phyloP scores from a whole-genome alignment of 2,888 invertebrate genomes.

The Hirtodrosophila duncani region DNA sequence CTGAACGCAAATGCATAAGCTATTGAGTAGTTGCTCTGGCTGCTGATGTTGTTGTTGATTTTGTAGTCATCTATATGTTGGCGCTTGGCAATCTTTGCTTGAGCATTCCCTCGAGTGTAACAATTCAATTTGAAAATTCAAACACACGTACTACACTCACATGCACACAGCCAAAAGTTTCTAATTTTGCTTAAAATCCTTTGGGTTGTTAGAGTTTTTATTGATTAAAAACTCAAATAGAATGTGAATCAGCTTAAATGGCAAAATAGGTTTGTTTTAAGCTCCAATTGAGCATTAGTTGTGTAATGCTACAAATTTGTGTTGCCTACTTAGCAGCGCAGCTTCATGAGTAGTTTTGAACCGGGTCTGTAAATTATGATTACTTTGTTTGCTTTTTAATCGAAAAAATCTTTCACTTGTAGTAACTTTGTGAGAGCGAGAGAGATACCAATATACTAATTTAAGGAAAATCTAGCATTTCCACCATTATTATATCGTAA shows the following conservation, averaged over 20 bases:
- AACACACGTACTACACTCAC: constrained; percentile 3
- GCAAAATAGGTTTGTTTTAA: no score
- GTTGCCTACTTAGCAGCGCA: background rate
- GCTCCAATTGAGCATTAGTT: no score
- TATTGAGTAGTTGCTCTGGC: no score
- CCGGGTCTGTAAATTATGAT: constrained; percentile 2
- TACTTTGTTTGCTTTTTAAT: background rate
- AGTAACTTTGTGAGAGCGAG: no score
- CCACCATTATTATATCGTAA: no score
- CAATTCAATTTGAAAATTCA: constrained; percentile 47
- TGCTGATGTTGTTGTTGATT: no score
- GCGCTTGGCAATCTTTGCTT: constrained; percentile 17
- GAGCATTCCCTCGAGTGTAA: constrained; percentile 26
- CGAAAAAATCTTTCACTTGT: background rate
- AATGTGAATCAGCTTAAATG: background rate
- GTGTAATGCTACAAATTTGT: background rate
- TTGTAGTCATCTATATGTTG: constrained; percentile 10
- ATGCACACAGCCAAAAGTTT: constrained; percentile 1
- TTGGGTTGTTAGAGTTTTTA: constrained; percentile 19
- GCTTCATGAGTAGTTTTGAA: constrained; percentile 11
- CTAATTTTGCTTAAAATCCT: constrained; percentile 13
- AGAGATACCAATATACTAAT: no score
- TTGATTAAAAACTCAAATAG: constrained; percentile 31
- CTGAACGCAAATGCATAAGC: no score
- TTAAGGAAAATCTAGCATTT: no score